Evolutionary conservation across 1,140 invertebrate species (phyloP).

Genomic region (Gryon sp.): DNA sequence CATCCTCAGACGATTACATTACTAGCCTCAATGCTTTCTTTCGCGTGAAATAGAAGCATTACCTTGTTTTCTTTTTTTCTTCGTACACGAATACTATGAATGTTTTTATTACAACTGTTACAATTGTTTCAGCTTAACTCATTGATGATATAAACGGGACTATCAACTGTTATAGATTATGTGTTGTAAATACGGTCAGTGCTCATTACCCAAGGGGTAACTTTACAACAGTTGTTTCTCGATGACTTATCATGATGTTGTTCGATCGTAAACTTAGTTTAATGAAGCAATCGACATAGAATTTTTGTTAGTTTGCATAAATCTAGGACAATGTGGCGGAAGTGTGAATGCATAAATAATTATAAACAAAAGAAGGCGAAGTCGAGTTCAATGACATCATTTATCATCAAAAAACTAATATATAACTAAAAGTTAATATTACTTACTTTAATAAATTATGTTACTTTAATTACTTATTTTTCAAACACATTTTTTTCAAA

Average conservation of each 20-base stretch:
- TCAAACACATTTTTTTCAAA: no score
- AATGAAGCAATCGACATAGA: conserved; percentile 42
- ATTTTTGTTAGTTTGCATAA: conserved; percentile 28
- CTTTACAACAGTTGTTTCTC: conserved; percentile 40
- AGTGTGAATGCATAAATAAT: conserved; percentile 24
- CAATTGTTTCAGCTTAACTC: conserved; percentile 31
- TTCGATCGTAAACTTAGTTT: conserved; percentile 46
- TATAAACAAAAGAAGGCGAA: conserved; percentile 3
- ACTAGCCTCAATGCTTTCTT: conserved; percentile 27
- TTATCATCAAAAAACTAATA: background rate
- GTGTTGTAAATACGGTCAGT: conserved; percentile 24
- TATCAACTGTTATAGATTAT: conserved; percentile 40
- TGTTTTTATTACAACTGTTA: conserved; percentile 6
- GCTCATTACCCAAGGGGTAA: conserved; percentile 51
- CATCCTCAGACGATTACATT: conserved; percentile 11
- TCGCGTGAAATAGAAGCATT: conserved; percentile 26
- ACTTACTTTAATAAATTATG: no score
- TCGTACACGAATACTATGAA: conserved; percentile 22
- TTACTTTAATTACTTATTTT: no score
- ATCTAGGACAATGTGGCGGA: conserved; percentile 30
- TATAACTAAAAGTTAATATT: background rate
- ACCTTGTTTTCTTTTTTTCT: no score
- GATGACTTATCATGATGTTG: conserved; percentile 39
- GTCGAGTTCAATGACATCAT: background rate
- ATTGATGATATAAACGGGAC: conserved; percentile 30